Evolutionary conservation across 2,888 invertebrate species (phyloP), one percentile per base, ranked within the genome.

Genomic region (Cheilosia soror): DNA sequence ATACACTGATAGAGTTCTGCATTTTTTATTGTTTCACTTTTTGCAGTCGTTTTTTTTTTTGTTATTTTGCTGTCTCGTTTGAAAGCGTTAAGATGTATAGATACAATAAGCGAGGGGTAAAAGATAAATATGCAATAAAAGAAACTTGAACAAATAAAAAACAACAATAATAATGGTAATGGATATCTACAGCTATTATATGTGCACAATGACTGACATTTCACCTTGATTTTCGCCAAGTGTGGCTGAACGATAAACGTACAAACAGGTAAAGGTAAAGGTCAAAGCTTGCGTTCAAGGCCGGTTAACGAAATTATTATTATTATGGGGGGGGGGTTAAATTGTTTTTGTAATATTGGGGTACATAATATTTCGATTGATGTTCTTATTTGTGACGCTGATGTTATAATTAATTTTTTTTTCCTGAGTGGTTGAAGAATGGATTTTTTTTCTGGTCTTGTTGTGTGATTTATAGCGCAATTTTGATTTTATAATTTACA

Each of bases 201-300:
- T 42, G 20, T 33, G 13, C 20, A 15, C 42, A 40, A 55, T 20
- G 79, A 65, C 69, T 76, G 71, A 80, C 49, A 71, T 80, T 71
- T 80, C 49, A 85, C 84, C 84, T 85, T 84, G 80, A 63, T 80
- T 75, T 77, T 66, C 71, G 63, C 33, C 58, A 47, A 75, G 69
- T 58, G 65, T 66, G 25, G 33, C 11, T 75, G 80, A 76, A 76
- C 80, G 84, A 85, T 80, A 66, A 85, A 80, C 58, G 69, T 76
- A 55, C 80, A 57, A 47, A 25, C 47, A 58, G 69, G 60, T 71
- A 44, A 27, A 63, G 55, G 51, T 65, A 80, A 66, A 75, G 65
- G 84, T 85, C 75, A 71, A 20, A 62, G 76, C 53, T 53, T 85
- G 65, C 65, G 62, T 85, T 85, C 84, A 85, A 85, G 84, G 84